A percentile compares a stretch with the other conserved stretches of the same genome.
Conservation (phyloP, 2,888 invertebrate genomes). For the Rosalia funebris region DNA sequence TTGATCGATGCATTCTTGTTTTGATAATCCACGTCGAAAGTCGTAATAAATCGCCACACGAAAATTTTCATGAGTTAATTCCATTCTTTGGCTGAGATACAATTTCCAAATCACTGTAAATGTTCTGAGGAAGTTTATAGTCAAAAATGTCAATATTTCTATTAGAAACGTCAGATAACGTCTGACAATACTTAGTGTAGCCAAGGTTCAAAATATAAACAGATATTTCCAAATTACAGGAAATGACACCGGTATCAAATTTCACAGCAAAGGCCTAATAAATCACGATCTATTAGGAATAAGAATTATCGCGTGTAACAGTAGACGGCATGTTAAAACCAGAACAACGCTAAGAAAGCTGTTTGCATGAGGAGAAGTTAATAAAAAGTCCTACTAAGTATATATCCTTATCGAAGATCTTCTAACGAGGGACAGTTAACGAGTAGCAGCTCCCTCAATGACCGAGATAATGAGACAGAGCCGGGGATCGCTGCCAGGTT, state of each 20-base stretch:
- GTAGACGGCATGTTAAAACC: conserved; percentile 27
- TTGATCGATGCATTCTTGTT: too few species aligned
- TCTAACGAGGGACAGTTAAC: conserved; percentile 51
- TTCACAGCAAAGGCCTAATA: conserved; percentile 4
- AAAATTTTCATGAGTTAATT: too few species aligned
- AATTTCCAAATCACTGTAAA: too few species aligned
- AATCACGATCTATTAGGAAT: conserved; percentile 2
- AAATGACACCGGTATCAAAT: not conserved
- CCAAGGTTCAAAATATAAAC: too few species aligned
- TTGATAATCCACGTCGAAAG: too few species aligned
- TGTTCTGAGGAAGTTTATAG: too few species aligned
- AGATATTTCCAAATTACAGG: too few species aligned
- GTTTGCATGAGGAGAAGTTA: conserved; percentile 46
- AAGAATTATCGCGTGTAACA: conserved; percentile 25
- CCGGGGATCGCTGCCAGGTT: conserved; percentile 43
- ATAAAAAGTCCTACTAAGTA: conserved; percentile 48
- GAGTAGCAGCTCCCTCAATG: conserved; percentile 49
- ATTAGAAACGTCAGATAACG: too few species aligned
- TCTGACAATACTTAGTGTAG: too few species aligned
- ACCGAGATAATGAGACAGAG: conserved; percentile 50
- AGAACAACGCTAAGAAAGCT: conserved; percentile 37
- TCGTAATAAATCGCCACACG: too few species aligned
- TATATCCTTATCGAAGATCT: conserved; percentile 49
- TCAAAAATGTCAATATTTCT: too few species aligned
- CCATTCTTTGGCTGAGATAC: too few species aligned